Conservation (phyloP, 1,140 invertebrate genomes). For the Aradophagus sp. region DNA sequence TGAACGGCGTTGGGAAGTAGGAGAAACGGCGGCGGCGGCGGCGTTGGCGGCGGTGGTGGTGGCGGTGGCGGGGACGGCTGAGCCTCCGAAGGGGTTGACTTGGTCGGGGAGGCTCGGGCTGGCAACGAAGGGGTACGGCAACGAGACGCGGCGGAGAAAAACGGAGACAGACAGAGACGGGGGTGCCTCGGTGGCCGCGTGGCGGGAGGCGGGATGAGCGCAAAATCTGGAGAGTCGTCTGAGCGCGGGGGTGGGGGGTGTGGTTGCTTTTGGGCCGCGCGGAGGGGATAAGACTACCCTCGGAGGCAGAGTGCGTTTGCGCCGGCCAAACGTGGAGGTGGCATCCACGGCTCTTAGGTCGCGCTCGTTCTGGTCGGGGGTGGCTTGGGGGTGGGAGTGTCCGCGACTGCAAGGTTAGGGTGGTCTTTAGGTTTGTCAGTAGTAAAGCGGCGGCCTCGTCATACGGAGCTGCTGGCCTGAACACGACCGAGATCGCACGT, state of each 20-base stretch:
- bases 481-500: constrained; percentile 71
- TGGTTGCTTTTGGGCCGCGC: constrained; percentile 35
- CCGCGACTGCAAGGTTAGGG: constrained; percentile 72
- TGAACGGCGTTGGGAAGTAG: too few relatives aligned
- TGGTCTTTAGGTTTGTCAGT: constrained; percentile 75
- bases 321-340: constrained; percentile 71
- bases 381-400: constrained; percentile 60
- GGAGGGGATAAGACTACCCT: constrained; percentile 75
- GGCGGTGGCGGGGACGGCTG: neutral
- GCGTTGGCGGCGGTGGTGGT: too few relatives aligned
- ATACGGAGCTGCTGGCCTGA: constrained; percentile 74
- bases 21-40: constrained; percentile 14
- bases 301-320: constrained; percentile 72
- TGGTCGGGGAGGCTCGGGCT: constrained; percentile 9
- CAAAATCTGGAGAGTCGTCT: constrained; percentile 39
- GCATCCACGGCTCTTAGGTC: constrained; percentile 68
- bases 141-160: constrained; percentile 17
- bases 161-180: constrained; percentile 33
- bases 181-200: constrained; percentile 5
- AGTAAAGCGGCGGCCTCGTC: constrained; percentile 75
- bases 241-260: constrained; percentile 48
- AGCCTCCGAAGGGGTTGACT: constrained; percentile 14
- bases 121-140: constrained; percentile 2
- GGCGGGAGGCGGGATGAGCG: constrained; percentile 51
- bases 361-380: constrained; percentile 51